phyloP scores from a whole-genome alignment of 1,140 invertebrate species.

The Cotesia chilonis region DNA sequence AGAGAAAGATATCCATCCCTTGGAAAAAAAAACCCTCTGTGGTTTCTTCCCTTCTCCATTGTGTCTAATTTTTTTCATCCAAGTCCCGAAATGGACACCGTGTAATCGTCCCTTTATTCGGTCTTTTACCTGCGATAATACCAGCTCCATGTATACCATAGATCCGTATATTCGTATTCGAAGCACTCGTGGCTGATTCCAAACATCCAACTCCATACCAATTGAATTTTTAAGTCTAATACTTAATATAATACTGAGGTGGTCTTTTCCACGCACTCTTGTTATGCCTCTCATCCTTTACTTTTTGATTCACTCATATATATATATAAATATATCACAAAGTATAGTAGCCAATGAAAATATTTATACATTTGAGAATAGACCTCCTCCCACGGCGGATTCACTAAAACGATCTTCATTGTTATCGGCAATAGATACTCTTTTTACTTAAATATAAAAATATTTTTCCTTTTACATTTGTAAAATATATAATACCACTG shows the following conservation, averaged over 20 bases:
- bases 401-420: neutral
- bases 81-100: slow-evolving; percentile 59
- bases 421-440: neutral
- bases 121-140: slow-evolving; percentile 36
- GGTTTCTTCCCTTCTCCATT: slow-evolving; percentile 22
- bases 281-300: neutral
- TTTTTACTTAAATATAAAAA: neutral
- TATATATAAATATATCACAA: neutral
- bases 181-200: slow-evolving; percentile 20
- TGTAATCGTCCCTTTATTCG: slow-evolving; percentile 50
- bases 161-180: neutral
- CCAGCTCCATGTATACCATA: neutral
- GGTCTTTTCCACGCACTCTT: neutral
- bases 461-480: neutral
- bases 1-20: too few species aligned
- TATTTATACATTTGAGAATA: slow-evolving; percentile 55
- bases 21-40: neutral
- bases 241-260: slow-evolving; percentile 3
- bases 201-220: neutral
- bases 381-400: slow-evolving; percentile 24
- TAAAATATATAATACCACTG: too few species aligned
- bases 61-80: slow-evolving; percentile 36
- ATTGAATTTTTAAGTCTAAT: neutral
- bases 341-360: slow-evolving; percentile 50
- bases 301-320: slow-evolving; percentile 1